These are phyloP conservation scores for Telmatochromis sp. DNA, from an alignment of 2,113 vertebrate genomes.

Conservation along the genomic window DNA sequence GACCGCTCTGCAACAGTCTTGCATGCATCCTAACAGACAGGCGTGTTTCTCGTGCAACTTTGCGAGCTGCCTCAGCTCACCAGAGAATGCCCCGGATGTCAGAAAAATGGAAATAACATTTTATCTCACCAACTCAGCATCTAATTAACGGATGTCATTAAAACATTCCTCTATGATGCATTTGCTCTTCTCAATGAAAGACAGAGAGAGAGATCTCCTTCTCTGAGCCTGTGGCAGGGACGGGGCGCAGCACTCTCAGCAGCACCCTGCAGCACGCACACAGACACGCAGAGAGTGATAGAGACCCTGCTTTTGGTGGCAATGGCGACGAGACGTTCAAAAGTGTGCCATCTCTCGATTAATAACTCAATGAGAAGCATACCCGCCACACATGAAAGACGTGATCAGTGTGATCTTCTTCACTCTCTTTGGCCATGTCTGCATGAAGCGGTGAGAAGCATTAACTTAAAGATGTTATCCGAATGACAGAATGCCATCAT, in stretches of 20 bases:
- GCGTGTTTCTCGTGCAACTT: not conserved
- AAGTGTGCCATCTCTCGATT: not conserved
- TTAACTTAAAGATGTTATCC: not conserved
- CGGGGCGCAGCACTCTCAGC: not conserved
- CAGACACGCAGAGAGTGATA: not conserved
- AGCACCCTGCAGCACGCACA: not conserved
- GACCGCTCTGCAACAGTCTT: not conserved
- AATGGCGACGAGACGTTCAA: not conserved
- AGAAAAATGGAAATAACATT: not conserved
- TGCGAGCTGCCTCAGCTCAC: not conserved
- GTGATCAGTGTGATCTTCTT: not conserved
- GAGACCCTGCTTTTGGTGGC: not conserved
- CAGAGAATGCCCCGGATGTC: not conserved
- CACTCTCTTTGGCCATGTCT: not conserved
- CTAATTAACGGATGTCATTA: not conserved
- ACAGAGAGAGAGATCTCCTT: not conserved
- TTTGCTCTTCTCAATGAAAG: not conserved
- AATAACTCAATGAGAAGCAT: not conserved
- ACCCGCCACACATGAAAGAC: not conserved
- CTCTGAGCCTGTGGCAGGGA: not conserved
- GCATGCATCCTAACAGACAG: not conserved
- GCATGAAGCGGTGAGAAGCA: not conserved
- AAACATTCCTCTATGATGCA: not conserved
- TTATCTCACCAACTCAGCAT: not conserved
- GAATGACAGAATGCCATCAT: not conserved